These are phyloP conservation scores for Sceloporus undulatus DNA, from an alignment of 2,113 vertebrate species.

Conservation along the genomic window DNA sequence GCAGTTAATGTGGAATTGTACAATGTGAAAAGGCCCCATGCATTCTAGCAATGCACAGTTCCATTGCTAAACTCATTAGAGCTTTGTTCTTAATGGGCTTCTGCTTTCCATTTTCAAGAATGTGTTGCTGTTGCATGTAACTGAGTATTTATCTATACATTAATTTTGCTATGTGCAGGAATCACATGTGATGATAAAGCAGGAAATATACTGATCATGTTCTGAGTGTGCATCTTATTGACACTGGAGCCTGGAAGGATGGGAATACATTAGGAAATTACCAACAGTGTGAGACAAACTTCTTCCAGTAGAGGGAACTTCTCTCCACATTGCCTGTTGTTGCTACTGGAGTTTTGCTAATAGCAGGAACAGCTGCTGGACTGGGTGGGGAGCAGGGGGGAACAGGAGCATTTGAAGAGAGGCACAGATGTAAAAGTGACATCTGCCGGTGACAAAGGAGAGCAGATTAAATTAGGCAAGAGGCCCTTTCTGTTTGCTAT, in stretches of 20 bases:
- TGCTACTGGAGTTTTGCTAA: constrained; percentile 55
- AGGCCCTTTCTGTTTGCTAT: constrained; percentile 78
- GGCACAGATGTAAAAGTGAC: constrained; percentile 95
- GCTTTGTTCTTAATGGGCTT: not conserved
- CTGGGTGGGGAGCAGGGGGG: constrained; percentile 55
- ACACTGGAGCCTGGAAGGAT: not conserved
- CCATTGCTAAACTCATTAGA: not conserved
- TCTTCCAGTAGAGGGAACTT: constrained; percentile 68
- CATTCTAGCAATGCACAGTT: not conserved
- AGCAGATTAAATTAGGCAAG: constrained; percentile 89
- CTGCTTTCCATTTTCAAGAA: not conserved
- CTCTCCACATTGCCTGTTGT: constrained; percentile 46
- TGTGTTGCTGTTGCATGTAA: not conserved
- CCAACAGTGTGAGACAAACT: not conserved
- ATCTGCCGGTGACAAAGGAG: constrained; percentile 90
- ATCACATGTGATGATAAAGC: not conserved
- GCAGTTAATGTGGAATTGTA: no score
- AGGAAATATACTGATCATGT: not conserved
- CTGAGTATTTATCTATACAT: not conserved
- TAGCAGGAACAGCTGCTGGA: constrained; percentile 82
- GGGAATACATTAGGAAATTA: not conserved
- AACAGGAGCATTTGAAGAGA: constrained; percentile 77
- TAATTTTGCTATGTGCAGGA: not conserved
- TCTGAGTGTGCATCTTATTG: not conserved
- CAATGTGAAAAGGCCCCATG: not conserved